Percentiles rank a stretch among this genome's conserved stretches.
phyloP scores from a whole-genome alignment of 2,797 vertebrate species.

The Epinephelus malabaricus region DNA sequence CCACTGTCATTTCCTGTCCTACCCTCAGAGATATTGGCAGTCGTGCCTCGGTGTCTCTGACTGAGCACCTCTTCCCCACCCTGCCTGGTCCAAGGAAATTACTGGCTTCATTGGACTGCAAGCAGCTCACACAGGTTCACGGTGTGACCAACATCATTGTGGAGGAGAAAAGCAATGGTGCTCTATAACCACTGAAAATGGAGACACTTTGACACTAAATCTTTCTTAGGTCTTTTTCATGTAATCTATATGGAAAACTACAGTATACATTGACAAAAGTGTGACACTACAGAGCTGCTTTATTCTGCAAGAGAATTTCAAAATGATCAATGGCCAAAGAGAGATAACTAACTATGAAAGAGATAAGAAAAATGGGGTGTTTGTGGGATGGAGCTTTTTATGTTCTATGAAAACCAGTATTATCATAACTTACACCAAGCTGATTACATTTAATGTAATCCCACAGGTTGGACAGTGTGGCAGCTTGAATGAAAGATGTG shows the following conservation, averaged over 20 bases:
- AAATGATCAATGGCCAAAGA: background rate
- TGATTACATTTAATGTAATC: background rate
- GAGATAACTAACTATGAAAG: background rate
- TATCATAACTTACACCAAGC: background rate
- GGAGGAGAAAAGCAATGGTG: conserved; percentile 29
- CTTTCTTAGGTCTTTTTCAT: background rate
- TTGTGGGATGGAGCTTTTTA: background rate
- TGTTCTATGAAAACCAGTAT: conserved; percentile 19
- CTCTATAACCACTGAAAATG: conserved; percentile 14
- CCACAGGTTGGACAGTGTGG: background rate
- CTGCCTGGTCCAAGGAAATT: conserved; percentile 89
- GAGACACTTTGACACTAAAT: conserved; percentile 14
- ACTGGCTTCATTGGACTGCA: conserved; percentile 90
- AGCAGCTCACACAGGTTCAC: conserved; percentile 91
- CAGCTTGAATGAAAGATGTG: conserved; percentile 24
- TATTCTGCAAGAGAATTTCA: background rate
- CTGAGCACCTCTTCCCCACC: conserved; percentile 87
- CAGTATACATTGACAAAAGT: conserved; percentile 1
- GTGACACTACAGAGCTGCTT: background rate
- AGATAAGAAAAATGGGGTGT: background rate
- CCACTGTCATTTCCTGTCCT: conserved; percentile 69
- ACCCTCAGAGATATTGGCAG: conserved; percentile 82
- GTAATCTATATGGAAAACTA: conserved; percentile 3
- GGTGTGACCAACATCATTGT: conserved; percentile 84
- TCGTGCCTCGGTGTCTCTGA: conserved; percentile 80